These are phyloP conservation scores for Notothenia rossii DNA, from an alignment of 2,113 vertebrate species.

Conservation along the genomic window DNA sequence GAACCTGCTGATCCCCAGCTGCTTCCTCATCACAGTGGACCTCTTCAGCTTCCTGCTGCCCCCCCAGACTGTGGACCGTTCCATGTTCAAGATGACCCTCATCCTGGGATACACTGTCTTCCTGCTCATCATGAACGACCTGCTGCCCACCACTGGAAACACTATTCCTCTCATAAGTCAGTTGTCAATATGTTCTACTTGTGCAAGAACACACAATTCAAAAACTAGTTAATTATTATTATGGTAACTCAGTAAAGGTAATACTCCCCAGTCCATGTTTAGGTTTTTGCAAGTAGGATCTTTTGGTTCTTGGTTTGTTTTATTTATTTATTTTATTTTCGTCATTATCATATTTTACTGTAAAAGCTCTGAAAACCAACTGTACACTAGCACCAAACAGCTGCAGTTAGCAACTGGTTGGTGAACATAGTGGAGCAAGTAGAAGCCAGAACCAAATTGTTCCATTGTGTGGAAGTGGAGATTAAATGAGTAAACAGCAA, in stretches of 20 bases:
- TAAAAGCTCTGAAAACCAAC: no score
- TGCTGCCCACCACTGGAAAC: constrained; percentile 81
- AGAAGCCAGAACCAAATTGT: not conserved
- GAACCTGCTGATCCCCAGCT: constrained; percentile 85
- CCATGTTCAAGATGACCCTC: constrained; percentile 87
- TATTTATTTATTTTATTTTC: no score
- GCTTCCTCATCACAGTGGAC: constrained; percentile 83
- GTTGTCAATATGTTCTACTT: not conserved
- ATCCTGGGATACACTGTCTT: constrained; percentile 87
- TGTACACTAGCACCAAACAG: not conserved
- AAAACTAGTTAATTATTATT: not conserved
- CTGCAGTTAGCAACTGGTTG: not conserved
- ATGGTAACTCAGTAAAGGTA: not conserved
- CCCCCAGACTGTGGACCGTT: constrained; percentile 74
- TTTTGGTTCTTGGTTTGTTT: no score
- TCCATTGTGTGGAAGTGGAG: not conserved
- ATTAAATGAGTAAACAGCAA: not conserved
- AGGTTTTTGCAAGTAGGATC: not conserved
- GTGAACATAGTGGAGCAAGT: not conserved
- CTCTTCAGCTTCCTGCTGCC: constrained; percentile 87
- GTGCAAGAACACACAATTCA: no score
- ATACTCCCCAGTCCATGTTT: not conserved
- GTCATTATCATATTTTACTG: no score
- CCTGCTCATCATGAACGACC: constrained; percentile 85
- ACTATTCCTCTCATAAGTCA: constrained; percentile 80